Conservation (phyloP, 2,797 vertebrate species). For the Streptopelia turtur region DNA sequence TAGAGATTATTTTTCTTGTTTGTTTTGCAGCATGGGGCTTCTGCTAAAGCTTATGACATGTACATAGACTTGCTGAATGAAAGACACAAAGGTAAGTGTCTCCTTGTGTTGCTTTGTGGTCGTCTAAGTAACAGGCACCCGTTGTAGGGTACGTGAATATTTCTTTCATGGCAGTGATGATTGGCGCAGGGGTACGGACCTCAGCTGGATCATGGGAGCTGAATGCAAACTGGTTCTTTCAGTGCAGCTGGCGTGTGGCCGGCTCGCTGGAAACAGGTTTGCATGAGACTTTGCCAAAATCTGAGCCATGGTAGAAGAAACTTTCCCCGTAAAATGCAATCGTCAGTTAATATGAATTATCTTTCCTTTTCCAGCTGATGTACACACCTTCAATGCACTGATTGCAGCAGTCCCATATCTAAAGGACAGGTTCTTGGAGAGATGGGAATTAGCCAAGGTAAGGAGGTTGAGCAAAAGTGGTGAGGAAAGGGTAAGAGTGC, state of each 20-base stretch:
- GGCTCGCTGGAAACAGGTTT: conserved; percentile 22
- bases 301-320: conserved; percentile 56
- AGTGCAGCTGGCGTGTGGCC: conserved; percentile 11
- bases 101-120: background rate
- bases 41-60: conserved; percentile 81
- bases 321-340: background rate
- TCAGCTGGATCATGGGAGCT: conserved; percentile 89
- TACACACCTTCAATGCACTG: conserved; percentile 89
- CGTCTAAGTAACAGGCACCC: background rate
- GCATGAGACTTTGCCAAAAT: conserved; percentile 57
- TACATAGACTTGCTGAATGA: conserved; percentile 89
- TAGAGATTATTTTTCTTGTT: background rate
- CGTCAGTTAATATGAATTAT: background rate
- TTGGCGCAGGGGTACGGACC: conserved; percentile 87
- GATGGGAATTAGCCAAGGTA: conserved; percentile 84
- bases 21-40: conserved; percentile 82
- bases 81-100: conserved; percentile 85
- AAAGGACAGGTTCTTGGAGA: conserved; percentile 77
- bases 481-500: background rate
- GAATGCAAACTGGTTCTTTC: conserved; percentile 72
- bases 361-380: conserved; percentile 81
- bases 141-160: fast-evolving
- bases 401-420: conserved; percentile 78
- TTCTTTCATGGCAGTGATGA: conserved; percentile 55
- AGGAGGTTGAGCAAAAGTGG: conserved; percentile 28